These are phyloP conservation scores for Poecilia velifera DNA, from an alignment of 2,797 vertebrate genomes.

Conservation along the genomic window DNA sequence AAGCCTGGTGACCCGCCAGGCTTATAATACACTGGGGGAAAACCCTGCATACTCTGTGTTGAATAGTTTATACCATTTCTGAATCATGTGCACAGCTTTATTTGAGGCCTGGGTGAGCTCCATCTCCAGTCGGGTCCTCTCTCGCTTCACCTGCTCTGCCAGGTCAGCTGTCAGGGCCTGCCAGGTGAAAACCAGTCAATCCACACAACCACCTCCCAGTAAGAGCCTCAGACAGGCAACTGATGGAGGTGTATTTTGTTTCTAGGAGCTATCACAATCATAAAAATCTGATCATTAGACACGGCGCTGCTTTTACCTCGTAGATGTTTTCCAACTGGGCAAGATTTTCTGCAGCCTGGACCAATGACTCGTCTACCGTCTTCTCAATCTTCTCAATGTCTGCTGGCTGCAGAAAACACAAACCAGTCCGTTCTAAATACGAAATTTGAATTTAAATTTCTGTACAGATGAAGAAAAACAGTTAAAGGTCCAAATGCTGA, in stretches of 20 bases:
- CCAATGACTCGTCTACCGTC: slow-evolving; percentile 67
- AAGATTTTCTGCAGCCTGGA: slow-evolving; percentile 60
- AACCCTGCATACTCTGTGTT: background rate
- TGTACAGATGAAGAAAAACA: background rate
- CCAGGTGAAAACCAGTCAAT: background rate
- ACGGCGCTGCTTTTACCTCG: slow-evolving; percentile 57
- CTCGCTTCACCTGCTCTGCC: slow-evolving; percentile 51
- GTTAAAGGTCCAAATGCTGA: no score
- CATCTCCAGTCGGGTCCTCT: slow-evolving; percentile 54
- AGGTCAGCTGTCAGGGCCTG: slow-evolving; percentile 66
- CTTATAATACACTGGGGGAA: no score
- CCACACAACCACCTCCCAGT: background rate
- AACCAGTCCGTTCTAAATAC: background rate
- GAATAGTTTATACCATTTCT: slow-evolving; percentile 66
- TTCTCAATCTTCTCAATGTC: slow-evolving; percentile 37
- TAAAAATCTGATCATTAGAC: background rate
- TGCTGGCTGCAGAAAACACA: slow-evolving; percentile 30
- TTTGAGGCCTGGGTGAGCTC: slow-evolving; percentile 65
- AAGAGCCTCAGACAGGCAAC: background rate
- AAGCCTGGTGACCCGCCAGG: no score
- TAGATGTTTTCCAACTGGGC: slow-evolving; percentile 61
- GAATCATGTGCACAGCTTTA: slow-evolving; percentile 50
- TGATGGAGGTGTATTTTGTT: background rate
- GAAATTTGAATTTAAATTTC: background rate
- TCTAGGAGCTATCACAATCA: background rate